Conservation (phyloP, 2,888 invertebrate genomes). For the Microctonus hyperodae region DNA sequence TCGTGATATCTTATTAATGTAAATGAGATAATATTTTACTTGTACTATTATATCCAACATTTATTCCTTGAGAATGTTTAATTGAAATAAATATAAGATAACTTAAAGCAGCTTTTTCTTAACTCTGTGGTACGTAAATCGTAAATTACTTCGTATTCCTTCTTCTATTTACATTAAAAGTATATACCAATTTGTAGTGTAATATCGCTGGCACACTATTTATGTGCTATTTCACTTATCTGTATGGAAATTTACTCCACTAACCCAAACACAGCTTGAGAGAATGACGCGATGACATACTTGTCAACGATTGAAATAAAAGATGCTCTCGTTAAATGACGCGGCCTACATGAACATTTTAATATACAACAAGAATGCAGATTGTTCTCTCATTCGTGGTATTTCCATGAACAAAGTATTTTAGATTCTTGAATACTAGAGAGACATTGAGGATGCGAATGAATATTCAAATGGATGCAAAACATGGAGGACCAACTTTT, state of each 20-base stretch:
- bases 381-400: slow-evolving; percentile 28
- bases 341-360: slow-evolving; percentile 29
- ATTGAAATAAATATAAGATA: slow-evolving; percentile 6
- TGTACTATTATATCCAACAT: slow-evolving; percentile 17
- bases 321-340: background rate
- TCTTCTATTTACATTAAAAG: slow-evolving; percentile 18
- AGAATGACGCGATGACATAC: slow-evolving; percentile 1
- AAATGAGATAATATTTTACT: slow-evolving; percentile 28
- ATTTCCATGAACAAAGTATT: slow-evolving; percentile 45
- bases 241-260: background rate
- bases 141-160: slow-evolving; percentile 12
- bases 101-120: slow-evolving; percentile 15
- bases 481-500: slow-evolving; percentile 43
- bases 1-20: slow-evolving; percentile 31
- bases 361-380: slow-evolving; percentile 40
- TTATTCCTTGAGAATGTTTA: slow-evolving; percentile 11
- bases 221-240: background rate
- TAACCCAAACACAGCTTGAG: background rate
- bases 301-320: slow-evolving; percentile 1
- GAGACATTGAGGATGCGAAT: slow-evolving; percentile 46
- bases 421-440: slow-evolving; percentile 49
- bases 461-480: slow-evolving; percentile 55
- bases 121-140: slow-evolving; percentile 14
- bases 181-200: background rate
- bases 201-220: background rate